Percentiles rank a stretch among this genome's conserved stretches.
These are phyloP conservation scores for Chelonia mydas DNA, from an alignment of 2,797 vertebrate genomes.

Conservation along the genomic window DNA sequence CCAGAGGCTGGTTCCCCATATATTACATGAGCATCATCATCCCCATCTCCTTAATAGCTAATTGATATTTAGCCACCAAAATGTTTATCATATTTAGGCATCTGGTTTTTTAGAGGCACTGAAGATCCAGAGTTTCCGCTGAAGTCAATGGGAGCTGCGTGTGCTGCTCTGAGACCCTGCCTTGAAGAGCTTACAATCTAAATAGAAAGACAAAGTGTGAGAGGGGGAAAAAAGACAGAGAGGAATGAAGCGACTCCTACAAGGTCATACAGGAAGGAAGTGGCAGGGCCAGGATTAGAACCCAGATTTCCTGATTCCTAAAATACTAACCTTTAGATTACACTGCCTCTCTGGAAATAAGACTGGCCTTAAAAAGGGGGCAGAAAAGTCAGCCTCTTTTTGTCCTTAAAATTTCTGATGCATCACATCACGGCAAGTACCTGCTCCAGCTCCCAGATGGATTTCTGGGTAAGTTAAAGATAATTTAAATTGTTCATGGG, in stretches of 20 bases:
- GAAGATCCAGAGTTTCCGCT: background rate
- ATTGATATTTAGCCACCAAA: background rate
- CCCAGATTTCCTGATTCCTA: rapidly evolving
- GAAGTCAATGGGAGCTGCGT: background rate
- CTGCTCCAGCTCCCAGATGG: rapidly evolving
- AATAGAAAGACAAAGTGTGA: background rate
- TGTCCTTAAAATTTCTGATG: background rate
- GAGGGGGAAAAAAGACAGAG: background rate
- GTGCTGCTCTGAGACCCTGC: background rate
- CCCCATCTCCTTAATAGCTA: background rate
- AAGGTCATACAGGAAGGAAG: background rate
- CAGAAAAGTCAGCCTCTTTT: rapidly evolving
- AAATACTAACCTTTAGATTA: background rate
- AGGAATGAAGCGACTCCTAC: background rate
- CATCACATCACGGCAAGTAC: background rate
- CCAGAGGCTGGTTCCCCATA: background rate
- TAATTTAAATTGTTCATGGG: rapidly evolving
- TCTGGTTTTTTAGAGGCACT: background rate
- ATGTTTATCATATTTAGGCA: background rate
- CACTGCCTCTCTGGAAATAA: rapidly evolving
- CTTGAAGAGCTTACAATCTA: background rate
- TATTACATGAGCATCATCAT: background rate
- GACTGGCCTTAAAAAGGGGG: background rate
- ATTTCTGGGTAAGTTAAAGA: rapidly evolving
- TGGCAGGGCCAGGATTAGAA: background rate